Base-by-base conservation (phyloP, 2,797 vertebrate genomes). In the Malurus splendens region DNA sequence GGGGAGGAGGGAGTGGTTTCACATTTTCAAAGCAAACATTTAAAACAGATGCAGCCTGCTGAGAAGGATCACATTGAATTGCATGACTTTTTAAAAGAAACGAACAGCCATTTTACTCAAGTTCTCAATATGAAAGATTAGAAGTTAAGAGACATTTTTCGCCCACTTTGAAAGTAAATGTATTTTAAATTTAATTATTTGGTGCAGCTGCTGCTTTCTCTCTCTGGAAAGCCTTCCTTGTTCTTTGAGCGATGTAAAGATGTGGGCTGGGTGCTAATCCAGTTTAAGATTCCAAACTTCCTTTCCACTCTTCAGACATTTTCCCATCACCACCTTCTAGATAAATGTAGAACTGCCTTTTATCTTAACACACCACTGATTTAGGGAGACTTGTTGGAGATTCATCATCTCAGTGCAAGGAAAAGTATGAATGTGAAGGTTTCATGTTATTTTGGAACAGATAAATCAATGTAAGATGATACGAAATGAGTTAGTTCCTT, bases 141-240 rank as follows among this genome's bases (percentile, higher is more conserved):
- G 64, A 72, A 94, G 71, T 87, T 86, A 86, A 84, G 80, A 94
- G 77, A 86, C 59, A 6, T 70, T 93, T 89, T 75, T 91, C 3
- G 0, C 70, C 67, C 79, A 67, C 77, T 95, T 94, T 64, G 71
- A 83, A 92, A 95, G 73, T 75, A 89, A 94, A 82, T 83, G 74
- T 73, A 64, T 70, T 92, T 94, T 90, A 80, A 90, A 91, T 90
- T 57, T 83, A 84, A 80, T 94, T 91, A 74, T 94, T 82, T 3
- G 6, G n/a, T 79, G 82, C 89, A 93, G 87, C 85, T 95, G 93
- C 73, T 3, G 22, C 86, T 92, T 93, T 64, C 32, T 90, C 10
- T 87, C 86, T 68, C 42, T 85, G 80, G 71, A 93, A 93, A 76
- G 59, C 57, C 57, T 45, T 81, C 67, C 62, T 71, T 12, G 9